Evolutionary conservation across 2,113 vertebrate genomes (phyloP).

Genomic region (Hypanus sabinus): DNA sequence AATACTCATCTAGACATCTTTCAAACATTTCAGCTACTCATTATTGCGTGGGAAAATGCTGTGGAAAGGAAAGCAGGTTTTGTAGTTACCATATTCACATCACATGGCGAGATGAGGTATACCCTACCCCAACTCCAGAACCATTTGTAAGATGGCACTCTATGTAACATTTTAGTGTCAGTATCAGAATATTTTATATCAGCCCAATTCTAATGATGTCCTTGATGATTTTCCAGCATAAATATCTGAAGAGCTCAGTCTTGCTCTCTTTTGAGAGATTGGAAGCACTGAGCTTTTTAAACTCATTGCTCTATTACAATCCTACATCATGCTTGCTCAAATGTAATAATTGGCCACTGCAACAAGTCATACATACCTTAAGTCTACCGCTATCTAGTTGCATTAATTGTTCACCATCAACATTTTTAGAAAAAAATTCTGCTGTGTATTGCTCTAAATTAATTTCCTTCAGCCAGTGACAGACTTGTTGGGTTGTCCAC

Average conservation of each 20-base stretch:
- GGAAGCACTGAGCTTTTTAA: background rate
- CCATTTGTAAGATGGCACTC: background rate
- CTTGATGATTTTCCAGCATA: background rate
- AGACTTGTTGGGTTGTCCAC: conserved; percentile 79
- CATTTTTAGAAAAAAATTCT: conserved; percentile 68
- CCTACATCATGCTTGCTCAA: background rate
- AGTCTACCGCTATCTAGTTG: conserved; percentile 73
- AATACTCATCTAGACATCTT: no score
- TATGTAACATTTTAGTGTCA: background rate
- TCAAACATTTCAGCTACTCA: no score
- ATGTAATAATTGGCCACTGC: no score
- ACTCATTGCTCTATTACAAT: background rate
- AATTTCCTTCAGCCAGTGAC: conserved; percentile 78
- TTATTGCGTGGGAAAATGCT: no score
- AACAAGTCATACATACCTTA: conserved; percentile 57
- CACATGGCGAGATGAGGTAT: background rate
- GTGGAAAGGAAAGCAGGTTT: no score
- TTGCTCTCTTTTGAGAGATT: background rate
- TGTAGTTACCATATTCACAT: background rate
- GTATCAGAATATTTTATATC: background rate
- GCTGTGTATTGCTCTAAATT: conserved; percentile 80
- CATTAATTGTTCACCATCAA: conserved; percentile 72
- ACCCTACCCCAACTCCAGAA: background rate
- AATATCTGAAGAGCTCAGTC: background rate
- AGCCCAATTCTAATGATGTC: no score